Percentiles rank a stretch among this genome's conserved stretches.
phyloP scores from a whole-genome alignment of 2,888 invertebrate genomes.

The Sphaerophoria taeniata region DNA sequence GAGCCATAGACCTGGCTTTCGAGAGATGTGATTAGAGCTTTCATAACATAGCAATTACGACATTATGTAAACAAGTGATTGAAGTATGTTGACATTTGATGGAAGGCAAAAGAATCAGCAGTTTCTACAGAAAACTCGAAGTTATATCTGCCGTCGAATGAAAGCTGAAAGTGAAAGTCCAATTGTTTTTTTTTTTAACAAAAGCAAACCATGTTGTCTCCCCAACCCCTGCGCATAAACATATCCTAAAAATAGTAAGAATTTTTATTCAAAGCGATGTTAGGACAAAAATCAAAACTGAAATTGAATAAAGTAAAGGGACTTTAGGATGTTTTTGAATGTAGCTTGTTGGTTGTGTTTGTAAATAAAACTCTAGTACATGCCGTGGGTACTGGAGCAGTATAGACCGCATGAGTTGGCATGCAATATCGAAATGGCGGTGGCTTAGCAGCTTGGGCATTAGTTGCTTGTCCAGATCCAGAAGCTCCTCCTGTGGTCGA shows the following conservation, averaged over 20 bases:
- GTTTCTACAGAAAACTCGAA: no score
- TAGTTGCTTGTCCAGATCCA: slow-evolving; percentile 78
- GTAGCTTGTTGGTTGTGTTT: neutral
- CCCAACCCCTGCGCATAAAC: slow-evolving; percentile 22
- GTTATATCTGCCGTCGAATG: no score
- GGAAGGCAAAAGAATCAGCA: no score
- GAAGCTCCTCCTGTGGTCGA: slow-evolving; percentile 76
- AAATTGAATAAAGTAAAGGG: slow-evolving; percentile 23
- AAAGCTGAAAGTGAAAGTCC: slow-evolving; percentile 15
- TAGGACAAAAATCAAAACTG: slow-evolving; percentile 4
- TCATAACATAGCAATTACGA: no score
- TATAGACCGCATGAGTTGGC: slow-evolving; percentile 86
- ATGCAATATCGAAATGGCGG: slow-evolving; percentile 85
- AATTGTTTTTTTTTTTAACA: neutral
- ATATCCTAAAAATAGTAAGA: slow-evolving; percentile 28
- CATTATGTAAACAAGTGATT: no score
- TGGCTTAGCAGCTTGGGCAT: slow-evolving; percentile 76
- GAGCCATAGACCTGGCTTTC: no score
- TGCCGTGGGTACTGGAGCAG: slow-evolving; percentile 86
- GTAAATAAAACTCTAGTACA: slow-evolving; percentile 81
- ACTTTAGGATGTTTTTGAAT: slow-evolving; percentile 15
- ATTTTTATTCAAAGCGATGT: slow-evolving; percentile 18
- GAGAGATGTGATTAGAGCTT: no score
- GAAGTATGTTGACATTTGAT: no score
- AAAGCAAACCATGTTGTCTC: slow-evolving; percentile 3